Percentiles rank a stretch among this genome's conserved stretches.
phyloP scores from a whole-genome alignment of 2,888 invertebrate genomes.

The Teleiodes luculella region DNA sequence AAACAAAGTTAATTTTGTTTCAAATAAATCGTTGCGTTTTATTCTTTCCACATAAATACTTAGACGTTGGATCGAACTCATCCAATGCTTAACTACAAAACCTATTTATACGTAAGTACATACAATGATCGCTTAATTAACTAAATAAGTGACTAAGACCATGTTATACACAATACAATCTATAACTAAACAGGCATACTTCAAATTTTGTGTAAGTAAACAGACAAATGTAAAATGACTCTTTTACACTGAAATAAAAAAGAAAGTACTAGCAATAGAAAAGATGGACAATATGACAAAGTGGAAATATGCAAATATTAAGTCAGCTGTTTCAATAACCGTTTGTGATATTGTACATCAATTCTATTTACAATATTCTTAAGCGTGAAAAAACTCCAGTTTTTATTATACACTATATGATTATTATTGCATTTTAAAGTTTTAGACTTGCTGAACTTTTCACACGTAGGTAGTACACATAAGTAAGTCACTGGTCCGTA shows the following conservation, averaged over 20 bases:
- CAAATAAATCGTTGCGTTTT: conserved; percentile 62
- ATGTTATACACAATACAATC: conserved; percentile 39
- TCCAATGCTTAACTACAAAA: conserved; percentile 26
- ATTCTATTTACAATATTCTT: not conserved
- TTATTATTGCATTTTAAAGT: not conserved
- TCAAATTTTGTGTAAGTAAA: conserved; percentile 16
- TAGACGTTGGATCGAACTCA: conserved; percentile 48
- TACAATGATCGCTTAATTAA: conserved; percentile 43
- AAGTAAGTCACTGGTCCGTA: conserved; percentile 41
- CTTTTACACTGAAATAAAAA: no score
- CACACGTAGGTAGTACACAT: conserved; percentile 18
- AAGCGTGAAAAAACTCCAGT: not conserved
- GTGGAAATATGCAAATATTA: not conserved
- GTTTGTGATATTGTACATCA: not conserved
- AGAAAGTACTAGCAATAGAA: not conserved
- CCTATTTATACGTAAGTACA: conserved; percentile 25
- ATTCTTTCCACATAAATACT: conserved; percentile 74
- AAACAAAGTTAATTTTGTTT: conserved; percentile 31
- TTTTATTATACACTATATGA: not conserved
- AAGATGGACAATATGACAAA: not conserved
- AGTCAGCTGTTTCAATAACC: not conserved
- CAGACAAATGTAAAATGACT: no score
- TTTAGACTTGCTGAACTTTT: not conserved
- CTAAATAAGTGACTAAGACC: conserved; percentile 58
- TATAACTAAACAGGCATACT: conserved; percentile 34